Percentiles rank a stretch among this genome's conserved stretches.
Conservation (phyloP, 2,113 vertebrate genomes). For the Puntigrus tetrazona region DNA sequence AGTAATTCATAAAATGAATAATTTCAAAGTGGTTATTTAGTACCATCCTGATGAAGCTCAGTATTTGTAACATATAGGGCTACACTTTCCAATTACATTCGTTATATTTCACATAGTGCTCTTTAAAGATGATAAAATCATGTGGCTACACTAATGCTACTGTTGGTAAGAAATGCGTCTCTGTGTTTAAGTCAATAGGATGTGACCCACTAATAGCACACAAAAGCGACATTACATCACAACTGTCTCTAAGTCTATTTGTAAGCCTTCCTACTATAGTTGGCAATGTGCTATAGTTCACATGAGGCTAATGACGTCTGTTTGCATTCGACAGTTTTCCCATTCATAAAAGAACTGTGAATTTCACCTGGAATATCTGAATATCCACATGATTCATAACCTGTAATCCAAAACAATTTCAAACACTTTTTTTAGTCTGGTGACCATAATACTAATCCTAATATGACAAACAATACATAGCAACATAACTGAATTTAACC, state of each 20-base stretch:
- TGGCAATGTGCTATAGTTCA: background rate
- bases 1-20: background rate
- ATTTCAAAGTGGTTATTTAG: background rate
- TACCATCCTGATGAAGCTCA: background rate
- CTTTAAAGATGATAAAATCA: background rate
- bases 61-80: background rate
- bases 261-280: conserved; percentile 11
- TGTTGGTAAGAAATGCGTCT: background rate
- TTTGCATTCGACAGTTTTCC: background rate
- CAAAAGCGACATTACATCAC: conserved; percentile 19
- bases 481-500: background rate
- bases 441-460: background rate
- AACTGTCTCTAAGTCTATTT: conserved; percentile 27
- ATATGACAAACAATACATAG: conserved; percentile 6
- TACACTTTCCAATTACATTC: background rate
- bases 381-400: background rate
- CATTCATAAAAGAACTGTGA: background rate
- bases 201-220: conserved; percentile 8
- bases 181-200: background rate
- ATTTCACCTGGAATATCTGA: background rate
- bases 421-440: background rate
- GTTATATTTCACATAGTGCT: background rate
- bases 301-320: conserved; percentile 12
- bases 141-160: background rate
- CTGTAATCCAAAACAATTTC: background rate